phyloP scores from a whole-genome alignment of 2,888 invertebrate genomes.

The Drosophila sordidapex region DNA sequence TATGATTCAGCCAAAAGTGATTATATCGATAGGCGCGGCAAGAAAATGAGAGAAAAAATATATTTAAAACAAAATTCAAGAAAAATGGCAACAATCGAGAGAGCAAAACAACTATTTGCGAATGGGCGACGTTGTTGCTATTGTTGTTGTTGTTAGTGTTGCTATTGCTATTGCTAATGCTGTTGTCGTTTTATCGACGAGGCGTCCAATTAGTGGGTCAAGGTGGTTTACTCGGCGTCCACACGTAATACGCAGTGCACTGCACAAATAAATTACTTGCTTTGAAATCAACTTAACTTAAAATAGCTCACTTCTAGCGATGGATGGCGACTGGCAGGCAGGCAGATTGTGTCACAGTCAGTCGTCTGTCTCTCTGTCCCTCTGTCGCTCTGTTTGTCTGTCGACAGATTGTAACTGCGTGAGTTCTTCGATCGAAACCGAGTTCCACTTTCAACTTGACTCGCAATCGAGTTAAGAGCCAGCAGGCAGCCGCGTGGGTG shows the following conservation, averaged over 20 bases:
- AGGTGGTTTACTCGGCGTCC: slow-evolving; percentile 71
- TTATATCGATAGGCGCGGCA: slow-evolving; percentile 23
- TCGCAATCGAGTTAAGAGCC: slow-evolving; percentile 32
- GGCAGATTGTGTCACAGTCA: slow-evolving; percentile 3
- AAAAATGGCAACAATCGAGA: slow-evolving; percentile 1
- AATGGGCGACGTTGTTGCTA: slow-evolving; percentile 5
- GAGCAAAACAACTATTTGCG: slow-evolving; percentile 31
- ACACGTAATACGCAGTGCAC: slow-evolving; percentile 55
- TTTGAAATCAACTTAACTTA: slow-evolving; percentile 52
- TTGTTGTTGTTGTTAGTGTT: background rate
- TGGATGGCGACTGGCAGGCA: slow-evolving; percentile 1
- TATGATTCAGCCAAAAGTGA: slow-evolving; percentile 26
- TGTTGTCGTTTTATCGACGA: slow-evolving; percentile 25
- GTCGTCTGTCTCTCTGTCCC: background rate
- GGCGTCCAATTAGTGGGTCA: slow-evolving; percentile 77
- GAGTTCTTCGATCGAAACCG: slow-evolving; percentile 14
- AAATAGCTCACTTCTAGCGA: slow-evolving; percentile 54
- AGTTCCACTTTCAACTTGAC: slow-evolving; percentile 15
- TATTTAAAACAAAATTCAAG: background rate
- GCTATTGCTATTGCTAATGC: background rate
- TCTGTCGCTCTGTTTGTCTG: background rate
- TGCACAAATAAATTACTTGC: slow-evolving; percentile 64
- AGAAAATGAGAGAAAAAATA: slow-evolving; percentile 15
- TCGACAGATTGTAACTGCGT: slow-evolving; percentile 11
- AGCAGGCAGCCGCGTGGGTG: background rate